Evolutionary conservation across 2,888 invertebrate species (phyloP).

Genomic region (Chironomus tentans): DNA sequence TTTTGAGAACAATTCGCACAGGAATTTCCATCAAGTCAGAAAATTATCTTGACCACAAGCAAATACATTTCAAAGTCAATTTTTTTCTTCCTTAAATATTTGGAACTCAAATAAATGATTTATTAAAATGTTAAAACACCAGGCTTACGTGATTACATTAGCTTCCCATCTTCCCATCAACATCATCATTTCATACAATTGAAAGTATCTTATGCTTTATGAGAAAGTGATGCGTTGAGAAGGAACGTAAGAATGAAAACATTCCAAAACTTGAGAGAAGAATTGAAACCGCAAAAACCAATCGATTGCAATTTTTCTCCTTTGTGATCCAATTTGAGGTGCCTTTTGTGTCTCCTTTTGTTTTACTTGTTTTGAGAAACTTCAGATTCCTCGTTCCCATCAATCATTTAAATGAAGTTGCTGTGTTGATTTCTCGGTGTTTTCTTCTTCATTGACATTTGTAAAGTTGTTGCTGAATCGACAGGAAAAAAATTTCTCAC

Average conservation of each 20-base stretch:
- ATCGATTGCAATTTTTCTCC: constrained; percentile 9
- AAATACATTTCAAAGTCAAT: too few relatives aligned
- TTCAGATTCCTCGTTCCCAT: constrained; percentile 4
- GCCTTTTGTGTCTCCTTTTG: neutral
- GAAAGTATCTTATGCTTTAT: too few relatives aligned
- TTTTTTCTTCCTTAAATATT: neutral
- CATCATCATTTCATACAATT: neutral
- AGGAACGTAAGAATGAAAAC: too few relatives aligned
- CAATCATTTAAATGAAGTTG: neutral
- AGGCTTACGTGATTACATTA: constrained; percentile 14
- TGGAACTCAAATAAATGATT: constrained; percentile 18
- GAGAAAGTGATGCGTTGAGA: too few relatives aligned
- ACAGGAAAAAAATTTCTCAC: too few relatives aligned
- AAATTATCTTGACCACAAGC: too few relatives aligned
- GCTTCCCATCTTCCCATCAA: neutral
- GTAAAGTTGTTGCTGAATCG: too few relatives aligned
- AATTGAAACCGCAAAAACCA: constrained; percentile 19
- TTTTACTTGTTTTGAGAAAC: neutral
- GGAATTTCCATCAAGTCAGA: too few relatives aligned
- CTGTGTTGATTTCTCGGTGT: too few relatives aligned
- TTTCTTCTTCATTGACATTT: too few relatives aligned
- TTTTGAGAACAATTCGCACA: too few relatives aligned
- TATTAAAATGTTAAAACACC: constrained; percentile 26
- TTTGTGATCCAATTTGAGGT: neutral
- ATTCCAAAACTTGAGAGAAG: neutral